Evolutionary conservation across 92 coral and sea anemone species (phyloP).

Genomic region (Epizoanthus ramosus): DNA sequence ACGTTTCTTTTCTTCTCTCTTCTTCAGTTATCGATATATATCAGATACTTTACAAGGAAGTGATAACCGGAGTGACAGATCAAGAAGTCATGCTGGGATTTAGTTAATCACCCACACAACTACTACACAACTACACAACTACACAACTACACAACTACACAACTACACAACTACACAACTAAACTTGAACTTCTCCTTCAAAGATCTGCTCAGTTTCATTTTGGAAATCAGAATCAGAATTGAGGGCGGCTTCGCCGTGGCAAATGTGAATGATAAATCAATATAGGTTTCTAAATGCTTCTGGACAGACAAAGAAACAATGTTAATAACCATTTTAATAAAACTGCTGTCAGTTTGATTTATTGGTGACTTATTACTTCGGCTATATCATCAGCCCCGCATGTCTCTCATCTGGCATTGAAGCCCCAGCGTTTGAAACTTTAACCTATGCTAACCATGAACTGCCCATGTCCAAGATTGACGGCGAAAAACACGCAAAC

Average conservation of each 20-base stretch:
- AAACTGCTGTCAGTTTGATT: slow-evolving; percentile 39
- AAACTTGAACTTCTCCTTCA: too few species aligned
- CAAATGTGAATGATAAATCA: slow-evolving; percentile 3
- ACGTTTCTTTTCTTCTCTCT: not conserved
- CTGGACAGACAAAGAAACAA: not conserved
- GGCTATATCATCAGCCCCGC: not conserved
- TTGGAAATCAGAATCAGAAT: not conserved
- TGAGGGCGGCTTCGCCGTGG: too few species aligned
- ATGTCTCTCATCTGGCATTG: not conserved
- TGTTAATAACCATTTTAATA: slow-evolving; percentile 4
- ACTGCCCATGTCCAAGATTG: not conserved
- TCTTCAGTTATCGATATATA: not conserved
- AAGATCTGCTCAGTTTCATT: not conserved
- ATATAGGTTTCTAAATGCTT: not conserved
- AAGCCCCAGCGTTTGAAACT: not conserved
- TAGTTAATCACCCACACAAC: not conserved
- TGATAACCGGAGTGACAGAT: not conserved
- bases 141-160: too few species aligned
- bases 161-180: too few species aligned
- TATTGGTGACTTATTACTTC: slow-evolving; percentile 12
- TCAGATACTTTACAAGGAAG: too few species aligned
- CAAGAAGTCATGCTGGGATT: not conserved
- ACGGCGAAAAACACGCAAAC: not conserved
- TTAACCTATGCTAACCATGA: too few species aligned
- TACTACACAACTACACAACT: too few species aligned